Conservation (phyloP, 2,113 vertebrate genomes). For the Falcunculus frontatus region DNA sequence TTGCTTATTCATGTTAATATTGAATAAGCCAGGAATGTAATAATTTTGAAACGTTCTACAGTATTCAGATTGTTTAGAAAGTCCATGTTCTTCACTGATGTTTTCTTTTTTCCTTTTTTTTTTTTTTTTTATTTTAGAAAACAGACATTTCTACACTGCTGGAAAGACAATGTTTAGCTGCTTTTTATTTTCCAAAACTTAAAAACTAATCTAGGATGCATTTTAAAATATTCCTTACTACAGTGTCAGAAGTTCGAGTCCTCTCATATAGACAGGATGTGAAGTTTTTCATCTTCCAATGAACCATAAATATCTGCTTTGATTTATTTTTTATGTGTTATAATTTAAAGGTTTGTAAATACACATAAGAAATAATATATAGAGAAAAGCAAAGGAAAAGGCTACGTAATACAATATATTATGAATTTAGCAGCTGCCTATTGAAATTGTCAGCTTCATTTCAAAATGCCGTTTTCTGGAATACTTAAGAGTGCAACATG, state of each 20-base stretch:
- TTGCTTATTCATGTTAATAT: not conserved
- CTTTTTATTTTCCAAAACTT: not conserved
- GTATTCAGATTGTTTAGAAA: not conserved
- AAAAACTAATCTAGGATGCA: not conserved
- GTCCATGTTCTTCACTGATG: not conserved
- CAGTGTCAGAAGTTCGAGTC: not conserved
- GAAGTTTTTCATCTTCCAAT: not conserved
- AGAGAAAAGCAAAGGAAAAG: not conserved
- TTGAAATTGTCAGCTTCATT: not conserved
- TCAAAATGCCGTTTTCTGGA: not conserved
- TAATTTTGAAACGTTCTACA: not conserved
- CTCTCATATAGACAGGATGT: not conserved
- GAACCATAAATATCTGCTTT: not conserved
- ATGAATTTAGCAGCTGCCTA: not conserved
- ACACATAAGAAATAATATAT: not conserved
- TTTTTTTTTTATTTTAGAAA: not conserved
- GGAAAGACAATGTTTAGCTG: not conserved
- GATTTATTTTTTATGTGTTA: not conserved
- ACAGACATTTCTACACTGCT: not conserved
- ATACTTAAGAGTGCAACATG: not conserved
- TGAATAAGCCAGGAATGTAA: not conserved
- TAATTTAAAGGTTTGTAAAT: not conserved
- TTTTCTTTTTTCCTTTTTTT: no score
- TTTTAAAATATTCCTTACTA: not conserved
- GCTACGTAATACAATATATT: not conserved